A percentile compares a stretch with the other conserved stretches of the same genome.
Conservation (phyloP, 2,888 invertebrate genomes). For the Plagiodera versicolora region DNA sequence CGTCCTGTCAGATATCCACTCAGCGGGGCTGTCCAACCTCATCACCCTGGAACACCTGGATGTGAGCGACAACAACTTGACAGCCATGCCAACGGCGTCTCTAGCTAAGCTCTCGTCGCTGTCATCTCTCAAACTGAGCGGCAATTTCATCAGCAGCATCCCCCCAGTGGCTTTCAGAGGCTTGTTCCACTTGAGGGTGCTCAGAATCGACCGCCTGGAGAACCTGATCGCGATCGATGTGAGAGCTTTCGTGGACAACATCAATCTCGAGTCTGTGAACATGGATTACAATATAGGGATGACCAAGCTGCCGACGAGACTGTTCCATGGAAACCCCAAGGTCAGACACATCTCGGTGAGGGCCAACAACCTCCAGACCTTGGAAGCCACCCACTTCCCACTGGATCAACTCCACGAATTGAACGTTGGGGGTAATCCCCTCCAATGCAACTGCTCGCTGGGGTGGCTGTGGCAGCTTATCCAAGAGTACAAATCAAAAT, state of each 20-base stretch:
- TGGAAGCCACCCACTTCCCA: conserved; percentile 81
- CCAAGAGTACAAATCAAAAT: conserved; percentile 44
- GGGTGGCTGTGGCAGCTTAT: conserved; percentile 82
- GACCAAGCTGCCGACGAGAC: conserved; percentile 72
- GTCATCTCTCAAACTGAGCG: conserved; percentile 74
- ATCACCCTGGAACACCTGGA: conserved; percentile 73
- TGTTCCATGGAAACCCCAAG: conserved; percentile 83
- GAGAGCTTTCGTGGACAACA: conserved; percentile 82
- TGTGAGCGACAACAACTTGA: conserved; percentile 81
- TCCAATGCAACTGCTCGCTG: conserved; percentile 84
- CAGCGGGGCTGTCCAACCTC: conserved; percentile 74
- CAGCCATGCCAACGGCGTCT: conserved; percentile 73
- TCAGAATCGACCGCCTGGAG: conserved; percentile 72
- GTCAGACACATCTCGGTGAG: conserved; percentile 74
- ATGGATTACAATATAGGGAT: conserved; percentile 78
- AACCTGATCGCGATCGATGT: conserved; percentile 71
- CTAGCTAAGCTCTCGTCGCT: conserved; percentile 77
- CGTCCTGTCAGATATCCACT: conserved; percentile 71
- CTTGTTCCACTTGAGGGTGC: conserved; percentile 75
- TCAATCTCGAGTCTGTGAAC: conserved; percentile 76
- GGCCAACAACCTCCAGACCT: conserved; percentile 72
- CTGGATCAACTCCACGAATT: conserved; percentile 76
- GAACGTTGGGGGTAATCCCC: conserved; percentile 79
- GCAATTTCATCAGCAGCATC: conserved; percentile 74
- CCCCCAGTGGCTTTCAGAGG: conserved; percentile 81